A percentile compares a stretch with the other conserved stretches of the same genome.
Evolutionary conservation across 2,113 vertebrate genomes (phyloP).

Genomic region (Stomatorhinus ivindoensis): DNA sequence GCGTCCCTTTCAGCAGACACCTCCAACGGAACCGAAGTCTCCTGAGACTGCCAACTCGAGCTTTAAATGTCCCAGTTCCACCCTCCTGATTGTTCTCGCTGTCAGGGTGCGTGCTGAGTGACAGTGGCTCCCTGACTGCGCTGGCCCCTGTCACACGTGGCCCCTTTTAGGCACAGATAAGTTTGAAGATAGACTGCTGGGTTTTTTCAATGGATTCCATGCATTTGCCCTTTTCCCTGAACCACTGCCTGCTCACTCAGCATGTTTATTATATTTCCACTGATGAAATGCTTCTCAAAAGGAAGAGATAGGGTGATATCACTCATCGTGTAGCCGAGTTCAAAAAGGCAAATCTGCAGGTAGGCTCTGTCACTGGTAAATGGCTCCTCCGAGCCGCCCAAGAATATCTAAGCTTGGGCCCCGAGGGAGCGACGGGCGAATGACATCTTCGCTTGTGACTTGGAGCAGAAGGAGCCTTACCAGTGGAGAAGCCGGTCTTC

Average conservation of each 20-base stretch:
- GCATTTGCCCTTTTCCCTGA: background rate
- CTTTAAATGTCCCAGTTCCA: background rate
- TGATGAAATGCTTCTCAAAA: background rate
- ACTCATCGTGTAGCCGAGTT: background rate
- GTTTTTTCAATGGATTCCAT: background rate
- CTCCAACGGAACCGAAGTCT: background rate
- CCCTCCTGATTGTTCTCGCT: background rate
- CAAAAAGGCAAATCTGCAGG: background rate
- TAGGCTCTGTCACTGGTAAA: background rate
- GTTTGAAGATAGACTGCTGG: background rate
- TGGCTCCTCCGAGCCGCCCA: background rate
- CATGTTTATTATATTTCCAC: background rate
- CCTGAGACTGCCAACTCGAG: background rate
- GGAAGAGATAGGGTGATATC: background rate
- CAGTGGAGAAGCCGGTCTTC: slow-evolving; percentile 95
- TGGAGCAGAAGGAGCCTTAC: slow-evolving; percentile 47
- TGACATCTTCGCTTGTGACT: background rate
- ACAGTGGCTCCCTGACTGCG: background rate
- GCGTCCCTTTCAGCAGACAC: background rate
- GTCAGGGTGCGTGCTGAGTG: background rate
- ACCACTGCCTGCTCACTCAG: background rate
- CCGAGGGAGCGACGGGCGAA: background rate
- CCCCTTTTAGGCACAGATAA: background rate
- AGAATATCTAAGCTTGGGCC: background rate
- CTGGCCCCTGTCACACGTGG: background rate